A percentile compares a stretch with the other conserved stretches of the same genome.
These are phyloP conservation scores for Pachliopta kotzebuea DNA, from an alignment of 2,888 invertebrate species.

Conservation along the genomic window DNA sequence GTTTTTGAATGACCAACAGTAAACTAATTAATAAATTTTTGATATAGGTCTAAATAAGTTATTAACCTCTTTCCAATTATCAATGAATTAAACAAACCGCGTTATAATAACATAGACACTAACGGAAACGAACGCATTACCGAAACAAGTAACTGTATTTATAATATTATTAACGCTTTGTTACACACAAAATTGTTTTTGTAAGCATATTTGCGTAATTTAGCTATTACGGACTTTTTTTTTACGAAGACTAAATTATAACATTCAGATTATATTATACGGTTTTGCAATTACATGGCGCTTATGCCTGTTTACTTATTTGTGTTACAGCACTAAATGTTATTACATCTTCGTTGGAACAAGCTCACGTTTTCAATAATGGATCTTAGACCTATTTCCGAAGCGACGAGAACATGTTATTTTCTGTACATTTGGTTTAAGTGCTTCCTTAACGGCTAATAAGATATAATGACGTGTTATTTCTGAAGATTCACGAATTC, in stretches of 20 bases:
- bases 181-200: conserved; percentile 55
- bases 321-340: conserved; percentile 28
- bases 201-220: conserved; percentile 49
- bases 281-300: conserved; percentile 22
- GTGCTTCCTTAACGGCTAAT: conserved; percentile 74
- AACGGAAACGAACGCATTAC: conserved; percentile 41
- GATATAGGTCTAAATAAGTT: neutral
- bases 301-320: conserved; percentile 1
- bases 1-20: neutral
- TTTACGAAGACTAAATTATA: conserved; percentile 29
- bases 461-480: conserved; percentile 75
- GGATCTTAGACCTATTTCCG: conserved; percentile 58
- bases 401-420: conserved; percentile 60
- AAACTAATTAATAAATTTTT: neutral
- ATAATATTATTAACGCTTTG: conserved; percentile 61
- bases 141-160: conserved; percentile 65
- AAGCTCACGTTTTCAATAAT: conserved; percentile 61
- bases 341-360: conserved; percentile 37
- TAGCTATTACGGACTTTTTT: conserved; percentile 37
- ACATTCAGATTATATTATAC: conserved; percentile 12
- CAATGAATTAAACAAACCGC: neutral
- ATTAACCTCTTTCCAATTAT: neutral
- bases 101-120: neutral
- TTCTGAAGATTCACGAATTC: conserved; percentile 76
- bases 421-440: conserved; percentile 71